These are phyloP conservation scores for Amphimedon queenslandica DNA, from an alignment of 37 sponge, comb jelly and placozoan genomes.

Conservation along the genomic window DNA sequence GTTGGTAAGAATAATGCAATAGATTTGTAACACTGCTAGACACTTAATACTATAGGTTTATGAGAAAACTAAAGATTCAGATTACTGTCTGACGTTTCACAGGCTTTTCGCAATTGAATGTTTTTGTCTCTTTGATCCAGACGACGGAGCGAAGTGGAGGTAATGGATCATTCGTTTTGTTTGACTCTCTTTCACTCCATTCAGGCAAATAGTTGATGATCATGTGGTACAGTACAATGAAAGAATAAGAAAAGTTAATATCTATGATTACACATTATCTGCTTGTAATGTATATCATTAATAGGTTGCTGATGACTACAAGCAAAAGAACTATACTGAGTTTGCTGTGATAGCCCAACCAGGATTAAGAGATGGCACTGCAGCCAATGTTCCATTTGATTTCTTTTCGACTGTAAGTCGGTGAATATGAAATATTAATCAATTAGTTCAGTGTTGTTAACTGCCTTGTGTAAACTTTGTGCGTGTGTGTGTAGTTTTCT, in stretches of 20 bases:
- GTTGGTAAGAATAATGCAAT: slow-evolving; percentile 22
- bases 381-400: slow-evolving; percentile 44
- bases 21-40: neutral
- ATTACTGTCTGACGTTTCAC: slow-evolving; percentile 57
- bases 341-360: slow-evolving; percentile 77
- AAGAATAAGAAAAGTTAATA: slow-evolving; percentile 50
- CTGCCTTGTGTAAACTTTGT: neutral
- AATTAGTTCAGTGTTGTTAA: neutral
- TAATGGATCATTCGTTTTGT: slow-evolving; percentile 2
- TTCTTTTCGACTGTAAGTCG: slow-evolving; percentile 63
- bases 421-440: no score
- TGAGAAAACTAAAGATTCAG: slow-evolving; percentile 48
- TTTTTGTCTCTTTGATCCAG: slow-evolving; percentile 56
- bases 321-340: slow-evolving; percentile 46
- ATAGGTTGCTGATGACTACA: slow-evolving; percentile 26
- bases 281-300: slow-evolving; percentile 9
- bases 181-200: neutral
- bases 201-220: slow-evolving; percentile 40
- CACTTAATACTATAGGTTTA: slow-evolving; percentile 39
- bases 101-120: slow-evolving; percentile 66
- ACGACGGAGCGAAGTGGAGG: slow-evolving; percentile 39
- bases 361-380: slow-evolving; percentile 31
- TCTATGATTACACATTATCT: no score
- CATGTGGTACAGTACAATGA: slow-evolving; percentile 37
- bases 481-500: neutral